Base-by-base conservation (phyloP, 64 coral and sea anemone genomes). In the Dendronephthya gigantea region DNA sequence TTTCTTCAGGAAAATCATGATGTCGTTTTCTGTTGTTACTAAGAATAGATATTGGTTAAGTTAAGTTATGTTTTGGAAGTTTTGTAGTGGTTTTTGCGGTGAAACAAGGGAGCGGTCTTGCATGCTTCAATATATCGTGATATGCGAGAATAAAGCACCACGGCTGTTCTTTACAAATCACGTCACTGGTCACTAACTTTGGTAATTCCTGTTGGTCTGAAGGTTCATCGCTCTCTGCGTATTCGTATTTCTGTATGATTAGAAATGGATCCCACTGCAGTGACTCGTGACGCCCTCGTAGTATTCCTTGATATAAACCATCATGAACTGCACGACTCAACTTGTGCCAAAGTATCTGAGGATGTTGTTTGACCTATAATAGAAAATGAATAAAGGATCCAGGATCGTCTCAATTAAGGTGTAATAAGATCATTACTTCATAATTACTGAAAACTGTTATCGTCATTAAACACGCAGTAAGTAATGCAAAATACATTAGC, bases 201-300 rank as follows among this genome's bases (percentile, higher is more conserved):
- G 55, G 55, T 22, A 27, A 62, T n/a, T 62, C 25, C 16, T 62
- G 19, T 23, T n/a, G 55, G 6, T 62, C 55, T 27, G 55, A 62
- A 62, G 55, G 25, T 27, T 62, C 72, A 79, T 36, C 72, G 17
- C 36, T 79, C 2, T 39, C 72, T 28, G 14, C 32, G 1, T 36
- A 79, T 34, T 79, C 72, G 32, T 79, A 79, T 79, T 39, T 79
- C 30, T 79, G 72, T 17, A 79, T 39, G 36, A 79, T 79, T 29
- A 79, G 72, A 19, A 79, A 79, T 79, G 72, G 72, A 34, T 79
- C 72, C 72, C 72, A 79, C 29, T 79, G 72, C 17, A 79, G 37
- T 29, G 72, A 79, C 28, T 79, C 72, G 7, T 17, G 8, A 4
- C 32, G 32, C 2, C 36, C 36, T 34, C 30, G 36, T 39, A 34